phyloP scores from a whole-genome alignment of 2,888 invertebrate genomes.

The Euphydryas editha region DNA sequence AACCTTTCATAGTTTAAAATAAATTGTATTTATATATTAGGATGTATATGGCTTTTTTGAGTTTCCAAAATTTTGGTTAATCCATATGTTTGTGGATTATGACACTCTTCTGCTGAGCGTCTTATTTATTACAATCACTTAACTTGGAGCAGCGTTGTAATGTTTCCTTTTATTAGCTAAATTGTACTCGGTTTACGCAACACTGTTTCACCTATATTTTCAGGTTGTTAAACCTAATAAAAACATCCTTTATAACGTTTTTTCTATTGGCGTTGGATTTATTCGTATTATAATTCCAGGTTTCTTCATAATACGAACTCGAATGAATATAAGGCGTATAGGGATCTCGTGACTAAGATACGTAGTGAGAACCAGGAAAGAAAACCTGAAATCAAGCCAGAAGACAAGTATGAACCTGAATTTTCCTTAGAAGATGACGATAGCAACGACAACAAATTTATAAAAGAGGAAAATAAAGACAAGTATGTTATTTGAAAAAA shows the following conservation, averaged over 20 bases:
- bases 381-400: slow-evolving; percentile 71
- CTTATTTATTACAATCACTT: slow-evolving; percentile 43
- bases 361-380: slow-evolving; percentile 56
- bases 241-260: slow-evolving; percentile 57
- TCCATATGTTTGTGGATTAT: no score
- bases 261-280: slow-evolving; percentile 49
- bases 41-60: no score
- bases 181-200: slow-evolving; percentile 10
- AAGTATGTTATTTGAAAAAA: slow-evolving; percentile 53
- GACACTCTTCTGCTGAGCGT: no score
- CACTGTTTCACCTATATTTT: slow-evolving; percentile 44
- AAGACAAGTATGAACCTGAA: slow-evolving; percentile 81
- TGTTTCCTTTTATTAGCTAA: neutral
- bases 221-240: slow-evolving; percentile 54
- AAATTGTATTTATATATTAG: no score
- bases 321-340: slow-evolving; percentile 75
- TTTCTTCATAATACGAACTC: slow-evolving; percentile 76
- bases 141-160: slow-evolving; percentile 47
- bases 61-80: no score
- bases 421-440: slow-evolving; percentile 78
- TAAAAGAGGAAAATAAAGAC: slow-evolving; percentile 69
- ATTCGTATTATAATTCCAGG: slow-evolving; percentile 63
- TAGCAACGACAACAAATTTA: slow-evolving; percentile 63
- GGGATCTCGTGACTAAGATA: slow-evolving; percentile 67
- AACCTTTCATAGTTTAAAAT: no score